Percentiles rank a stretch among this genome's conserved stretches.
These are phyloP conservation scores for Drosophila equinoxialis DNA, from an alignment of 1,140 invertebrate genomes.

Conservation along the genomic window DNA sequence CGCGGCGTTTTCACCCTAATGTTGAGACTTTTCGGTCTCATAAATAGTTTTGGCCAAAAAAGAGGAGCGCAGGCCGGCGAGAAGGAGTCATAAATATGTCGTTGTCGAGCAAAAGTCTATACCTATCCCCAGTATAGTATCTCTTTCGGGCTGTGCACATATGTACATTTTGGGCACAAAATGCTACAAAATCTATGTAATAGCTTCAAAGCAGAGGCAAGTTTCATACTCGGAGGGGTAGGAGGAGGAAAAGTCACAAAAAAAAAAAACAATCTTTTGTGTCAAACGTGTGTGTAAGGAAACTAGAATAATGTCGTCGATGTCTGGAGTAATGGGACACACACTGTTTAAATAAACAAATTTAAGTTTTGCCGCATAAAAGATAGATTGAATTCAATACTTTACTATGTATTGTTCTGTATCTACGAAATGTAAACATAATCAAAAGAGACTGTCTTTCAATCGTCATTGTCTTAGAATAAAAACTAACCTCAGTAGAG, in stretches of 20 bases:
- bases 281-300: not conserved
- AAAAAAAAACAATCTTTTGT: slow-evolving; percentile 27
- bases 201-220: slow-evolving; percentile 48
- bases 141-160: slow-evolving; percentile 40
- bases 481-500: too few relatives aligned
- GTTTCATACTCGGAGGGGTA: slow-evolving; percentile 16
- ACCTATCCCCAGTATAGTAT: slow-evolving; percentile 44
- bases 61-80: slow-evolving; percentile 21
- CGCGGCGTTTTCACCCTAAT: not conserved
- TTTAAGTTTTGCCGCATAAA: not conserved
- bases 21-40: slow-evolving; percentile 24
- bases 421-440: too few relatives aligned
- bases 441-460: too few relatives aligned
- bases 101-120: slow-evolving; percentile 65
- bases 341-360: not conserved
- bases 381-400: too few relatives aligned
- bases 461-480: too few relatives aligned
- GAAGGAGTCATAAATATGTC: slow-evolving; percentile 73
- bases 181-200: slow-evolving; percentile 79
- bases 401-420: too few relatives aligned
- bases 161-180: slow-evolving; percentile 76
- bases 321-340: not conserved
- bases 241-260: slow-evolving; percentile 39
- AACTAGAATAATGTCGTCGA: not conserved
- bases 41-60: slow-evolving; percentile 51